These are phyloP conservation scores for Alfaro cultratus DNA, from an alignment of 2,797 vertebrate species.

Conservation along the genomic window DNA sequence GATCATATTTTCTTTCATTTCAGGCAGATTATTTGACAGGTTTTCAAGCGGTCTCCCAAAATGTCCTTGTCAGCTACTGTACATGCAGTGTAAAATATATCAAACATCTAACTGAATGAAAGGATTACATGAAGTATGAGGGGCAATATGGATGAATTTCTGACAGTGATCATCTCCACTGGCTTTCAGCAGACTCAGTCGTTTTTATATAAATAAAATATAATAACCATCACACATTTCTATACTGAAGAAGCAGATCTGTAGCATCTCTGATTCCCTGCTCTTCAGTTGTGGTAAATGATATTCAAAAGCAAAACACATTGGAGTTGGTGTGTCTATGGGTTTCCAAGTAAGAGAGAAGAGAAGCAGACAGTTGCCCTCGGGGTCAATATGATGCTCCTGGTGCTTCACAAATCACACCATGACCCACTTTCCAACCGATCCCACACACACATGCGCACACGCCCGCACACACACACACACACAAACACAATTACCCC, in stretches of 20 bases:
- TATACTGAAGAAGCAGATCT: conserved; percentile 34
- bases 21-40: conserved; percentile 27
- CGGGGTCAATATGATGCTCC: conserved; percentile 69
- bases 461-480: conserved; percentile 13
- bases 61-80: conserved; percentile 14
- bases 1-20: conserved; percentile 34
- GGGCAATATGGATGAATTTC: conserved; percentile 5
- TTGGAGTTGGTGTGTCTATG: conserved; percentile 22
- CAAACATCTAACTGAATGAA: background rate
- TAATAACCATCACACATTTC: conserved; percentile 27
- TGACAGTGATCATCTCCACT: background rate
- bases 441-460: conserved; percentile 40
- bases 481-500: conserved; percentile 33
- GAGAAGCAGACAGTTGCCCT: conserved; percentile 65
- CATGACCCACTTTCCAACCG: conserved; percentile 74
- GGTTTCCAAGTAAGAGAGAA: conserved; percentile 29
- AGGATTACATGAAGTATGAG: background rate
- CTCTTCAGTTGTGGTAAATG: conserved; percentile 41
- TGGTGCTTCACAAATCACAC: conserved; percentile 68
- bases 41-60: conserved; percentile 36
- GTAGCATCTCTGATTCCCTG: conserved; percentile 30
- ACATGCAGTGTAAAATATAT: conserved; percentile 12
- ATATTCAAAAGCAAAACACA: conserved; percentile 49
- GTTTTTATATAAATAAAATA: conserved; percentile 17
- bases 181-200: conserved; percentile 3